Conservation (phyloP, 1,140 invertebrate genomes). For the Rhopalosiphum maidis region DNA sequence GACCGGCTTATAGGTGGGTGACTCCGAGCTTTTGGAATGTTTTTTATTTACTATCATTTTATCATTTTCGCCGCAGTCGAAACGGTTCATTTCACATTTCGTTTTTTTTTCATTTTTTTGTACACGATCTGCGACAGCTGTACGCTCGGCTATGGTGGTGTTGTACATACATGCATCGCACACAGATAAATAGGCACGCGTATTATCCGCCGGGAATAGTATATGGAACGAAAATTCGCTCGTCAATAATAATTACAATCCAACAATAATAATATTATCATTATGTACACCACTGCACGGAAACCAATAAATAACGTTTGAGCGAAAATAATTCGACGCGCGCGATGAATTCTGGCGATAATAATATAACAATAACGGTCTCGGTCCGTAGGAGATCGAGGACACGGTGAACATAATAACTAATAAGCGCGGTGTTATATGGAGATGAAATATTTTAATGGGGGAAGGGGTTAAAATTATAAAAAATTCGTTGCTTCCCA, state of each 20-base stretch:
- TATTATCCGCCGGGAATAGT: not conserved
- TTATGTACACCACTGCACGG: not conserved
- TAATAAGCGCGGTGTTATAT: not conserved
- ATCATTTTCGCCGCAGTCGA: not conserved
- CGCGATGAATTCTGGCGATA: not conserved
- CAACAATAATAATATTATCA: not conserved
- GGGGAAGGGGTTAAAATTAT: not conserved
- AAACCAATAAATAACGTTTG: conserved; percentile 11
- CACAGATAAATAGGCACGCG: not conserved
- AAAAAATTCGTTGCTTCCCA: not conserved
- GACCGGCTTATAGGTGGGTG: conserved; percentile 17
- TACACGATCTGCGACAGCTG: not conserved
- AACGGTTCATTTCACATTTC: conserved; percentile 49
- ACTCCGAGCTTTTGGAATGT: not conserved
- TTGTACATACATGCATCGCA: not conserved
- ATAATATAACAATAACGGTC: not conserved
- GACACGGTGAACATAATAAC: not conserved
- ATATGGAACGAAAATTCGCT: not conserved
- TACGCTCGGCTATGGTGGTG: not conserved
- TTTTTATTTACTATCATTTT: conserved; percentile 9
- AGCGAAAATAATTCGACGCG: not conserved
- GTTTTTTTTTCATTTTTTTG: not conserved
- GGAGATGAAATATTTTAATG: not conserved
- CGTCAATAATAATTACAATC: not conserved
- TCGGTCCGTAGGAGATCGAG: not conserved